phyloP scores from a whole-genome alignment of 2,797 vertebrate species.

The Percopsis omiscomaycus region DNA sequence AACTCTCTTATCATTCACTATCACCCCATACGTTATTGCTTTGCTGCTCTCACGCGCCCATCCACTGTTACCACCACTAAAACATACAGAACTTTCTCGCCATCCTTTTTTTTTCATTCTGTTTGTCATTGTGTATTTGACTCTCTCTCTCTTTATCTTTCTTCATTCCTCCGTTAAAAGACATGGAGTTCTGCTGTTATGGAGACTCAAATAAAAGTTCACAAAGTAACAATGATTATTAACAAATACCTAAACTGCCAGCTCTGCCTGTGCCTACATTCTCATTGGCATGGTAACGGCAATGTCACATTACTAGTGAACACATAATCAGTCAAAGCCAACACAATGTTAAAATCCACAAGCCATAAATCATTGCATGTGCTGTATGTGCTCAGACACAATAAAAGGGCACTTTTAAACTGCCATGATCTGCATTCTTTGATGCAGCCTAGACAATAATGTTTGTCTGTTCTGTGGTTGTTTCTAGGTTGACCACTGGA shows the following conservation, averaged over 20 bases:
- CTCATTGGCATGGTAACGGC: conserved; percentile 44
- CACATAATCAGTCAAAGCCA: conserved; percentile 5
- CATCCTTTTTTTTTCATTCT: conserved; percentile 19
- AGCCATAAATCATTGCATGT: conserved; percentile 55
- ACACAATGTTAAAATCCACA: conserved; percentile 8
- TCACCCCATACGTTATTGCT: conserved; percentile 1
- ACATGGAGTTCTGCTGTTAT: conserved; percentile 23
- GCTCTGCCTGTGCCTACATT: conserved; percentile 14
- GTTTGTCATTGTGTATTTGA: conserved; percentile 25
- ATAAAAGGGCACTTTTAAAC: conserved; percentile 51
- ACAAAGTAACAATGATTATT: conserved; percentile 35
- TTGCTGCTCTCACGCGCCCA: conserved; percentile 10
- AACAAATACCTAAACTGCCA: conserved; percentile 26
- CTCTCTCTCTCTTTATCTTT: conserved; percentile 3
- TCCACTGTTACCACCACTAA: conserved; percentile 19
- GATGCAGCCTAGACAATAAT: conserved; percentile 59
- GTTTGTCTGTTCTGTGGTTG: conserved; percentile 65
- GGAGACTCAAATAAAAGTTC: conserved; percentile 21
- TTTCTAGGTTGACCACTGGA: conserved; percentile 55
- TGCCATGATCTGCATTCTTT: conserved; percentile 55
- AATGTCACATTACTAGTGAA: conserved; percentile 40
- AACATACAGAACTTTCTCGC: conserved; percentile 30
- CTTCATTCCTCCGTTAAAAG: conserved; percentile 17
- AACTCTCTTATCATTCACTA: conserved; percentile 2
- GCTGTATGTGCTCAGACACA: conserved; percentile 28